A percentile compares a stretch with the other conserved stretches of the same genome.
These are phyloP conservation scores for Stercorarius parasiticus DNA, from an alignment of 2,113 vertebrate species.

Conservation along the genomic window DNA sequence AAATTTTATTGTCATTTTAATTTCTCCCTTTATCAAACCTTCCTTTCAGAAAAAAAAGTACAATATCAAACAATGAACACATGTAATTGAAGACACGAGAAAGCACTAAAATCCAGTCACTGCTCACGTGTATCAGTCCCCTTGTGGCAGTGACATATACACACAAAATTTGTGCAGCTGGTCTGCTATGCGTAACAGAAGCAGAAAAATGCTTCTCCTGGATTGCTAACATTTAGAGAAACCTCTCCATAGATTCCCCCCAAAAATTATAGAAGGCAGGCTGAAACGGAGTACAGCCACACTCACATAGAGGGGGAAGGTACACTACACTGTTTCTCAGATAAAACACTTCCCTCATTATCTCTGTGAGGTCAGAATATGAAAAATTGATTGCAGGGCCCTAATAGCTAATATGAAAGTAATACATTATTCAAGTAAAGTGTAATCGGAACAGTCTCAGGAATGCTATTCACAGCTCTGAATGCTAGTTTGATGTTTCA, in stretches of 20 bases:
- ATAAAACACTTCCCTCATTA: not conserved
- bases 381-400: not conserved
- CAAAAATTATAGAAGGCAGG: not conserved
- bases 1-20: not conserved
- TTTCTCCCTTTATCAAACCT: not conserved
- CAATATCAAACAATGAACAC: not conserved
- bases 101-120: not conserved
- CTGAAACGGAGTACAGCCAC: not conserved
- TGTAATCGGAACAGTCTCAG: not conserved
- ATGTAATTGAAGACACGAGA: not conserved
- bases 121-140: not conserved
- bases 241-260: not conserved
- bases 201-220: not conserved
- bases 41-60: not conserved
- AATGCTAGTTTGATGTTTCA: not conserved
- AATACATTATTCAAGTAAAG: not conserved
- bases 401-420: not conserved
- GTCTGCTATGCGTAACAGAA: not conserved
- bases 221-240: not conserved
- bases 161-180: not conserved
- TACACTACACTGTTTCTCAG: not conserved
- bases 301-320: not conserved
- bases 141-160: not conserved
- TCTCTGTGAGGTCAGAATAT: not conserved
- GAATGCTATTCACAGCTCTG: not conserved